Evolutionary conservation across 2,888 invertebrate species (phyloP).

Genomic region (Pelosia muscerda): DNA sequence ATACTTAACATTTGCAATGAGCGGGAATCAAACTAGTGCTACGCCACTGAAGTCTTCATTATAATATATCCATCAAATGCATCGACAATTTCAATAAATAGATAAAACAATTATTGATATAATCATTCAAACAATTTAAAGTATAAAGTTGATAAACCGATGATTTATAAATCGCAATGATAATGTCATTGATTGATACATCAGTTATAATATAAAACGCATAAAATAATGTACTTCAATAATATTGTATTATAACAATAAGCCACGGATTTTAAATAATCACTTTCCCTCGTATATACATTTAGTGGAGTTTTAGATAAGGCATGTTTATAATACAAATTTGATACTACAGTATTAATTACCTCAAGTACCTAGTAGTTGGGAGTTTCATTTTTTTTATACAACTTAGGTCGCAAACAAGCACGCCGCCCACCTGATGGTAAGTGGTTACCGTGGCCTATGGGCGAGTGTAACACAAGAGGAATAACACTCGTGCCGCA

Average conservation of each 20-base stretch:
- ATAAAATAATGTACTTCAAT: neutral
- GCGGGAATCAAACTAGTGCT: no score
- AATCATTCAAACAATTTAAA: neutral
- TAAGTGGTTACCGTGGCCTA: no score
- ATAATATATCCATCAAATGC: neutral
- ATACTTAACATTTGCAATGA: no score
- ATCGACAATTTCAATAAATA: neutral
- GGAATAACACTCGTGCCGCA: no score
- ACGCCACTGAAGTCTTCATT: no score
- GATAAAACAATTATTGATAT: slow-evolving; percentile 2
- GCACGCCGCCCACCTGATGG: no score
- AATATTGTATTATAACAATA: neutral
- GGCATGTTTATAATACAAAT: neutral
- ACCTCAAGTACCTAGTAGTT: no score
- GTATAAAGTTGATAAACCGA: neutral
- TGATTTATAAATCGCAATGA: neutral
- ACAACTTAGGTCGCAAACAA: no score
- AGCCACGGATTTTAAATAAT: neutral
- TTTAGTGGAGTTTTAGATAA: neutral
- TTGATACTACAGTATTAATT: no score
- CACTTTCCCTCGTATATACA: neutral
- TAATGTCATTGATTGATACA: neutral
- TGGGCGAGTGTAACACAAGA: no score
- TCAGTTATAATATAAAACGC: neutral
- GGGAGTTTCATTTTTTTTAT: no score